Evolutionary conservation across 1,140 invertebrate species (phyloP), one percentile per base, ranked within the genome.

Genomic region (Wasmannia auropunctata): DNA sequence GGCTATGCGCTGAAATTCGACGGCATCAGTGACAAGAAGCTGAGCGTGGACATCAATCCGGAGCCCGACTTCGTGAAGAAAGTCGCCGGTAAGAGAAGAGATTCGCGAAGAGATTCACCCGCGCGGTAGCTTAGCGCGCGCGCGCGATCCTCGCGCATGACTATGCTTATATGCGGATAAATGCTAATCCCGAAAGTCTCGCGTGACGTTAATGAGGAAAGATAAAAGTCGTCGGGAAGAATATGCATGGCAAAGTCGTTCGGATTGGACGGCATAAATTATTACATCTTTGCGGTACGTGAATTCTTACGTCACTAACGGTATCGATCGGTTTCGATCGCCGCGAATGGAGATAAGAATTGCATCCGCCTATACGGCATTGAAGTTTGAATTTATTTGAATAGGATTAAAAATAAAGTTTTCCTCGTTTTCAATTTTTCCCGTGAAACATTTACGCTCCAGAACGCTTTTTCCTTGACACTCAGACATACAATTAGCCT

Each of bases 11-110:
- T 91, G 54, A 69, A 89, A 63, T 90, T 92, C 58, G 83, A 85
- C 5, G 69, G 28, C 6, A 19, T 75, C 40, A 28, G 86, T 58
- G 81, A 76, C 7, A 86, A 72, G 8, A 92, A 91, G 65, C 5
- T 92, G 28, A 88, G 91, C 7, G 40, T 86, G 7, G 88, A 91
- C 2, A 51, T 93, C 11, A 91, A 90, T 25, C 75, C 90, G 19
- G 92, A 93, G n/a, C 81, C 87, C 8, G 90, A 77, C 0, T 88
- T 93, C 19, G 88, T 93, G 0, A 91, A 94, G 67, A 94, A 94
- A 88, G 87, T 94, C 10, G 92, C 91, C 88, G 93, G 93, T 94
- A 87, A 91, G 91, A 46, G 76, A 88, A 25, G 58, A n/a, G n/a
- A n/a, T n/a, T 14, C 22, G 2, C 14, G 0, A n/a, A n/a, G n/a